Base-by-base conservation (phyloP, 2,113 vertebrate genomes). In the Mionectes macconnelli region DNA sequence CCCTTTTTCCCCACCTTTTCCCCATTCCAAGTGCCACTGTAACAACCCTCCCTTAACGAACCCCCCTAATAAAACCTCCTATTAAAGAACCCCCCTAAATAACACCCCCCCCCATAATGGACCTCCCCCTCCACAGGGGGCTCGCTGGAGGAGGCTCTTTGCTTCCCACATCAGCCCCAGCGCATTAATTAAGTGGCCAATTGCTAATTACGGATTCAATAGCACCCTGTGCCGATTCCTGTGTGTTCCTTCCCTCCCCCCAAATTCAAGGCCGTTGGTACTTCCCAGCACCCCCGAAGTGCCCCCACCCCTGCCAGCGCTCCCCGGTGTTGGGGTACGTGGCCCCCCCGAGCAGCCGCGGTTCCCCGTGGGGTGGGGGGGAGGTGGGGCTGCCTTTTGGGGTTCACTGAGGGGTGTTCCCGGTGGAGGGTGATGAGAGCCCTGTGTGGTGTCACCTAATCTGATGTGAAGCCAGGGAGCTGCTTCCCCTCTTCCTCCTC, bases 41-140 rank as follows among this genome's bases (percentile, higher is more conserved):
- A 53, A 66, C 6, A 27, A 35, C 19, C 5, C 28, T 5, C 39
- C 8, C 7, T 0, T n/a, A 25, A 59, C 2, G 0, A 35, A 8
- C 27, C 22, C 31, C 6, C 14, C 33, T 21, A 24, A 10, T 14
- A 57, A 59, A 59, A 22, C 56, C 56, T 59, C n/a, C 56, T 59
- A 9, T 35, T 25, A 59, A 35, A 16, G 56, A 57, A 35, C 22
- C 9, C 57, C 35, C 57, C 15, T 59, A 37, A 59, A 35, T 35
- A 59, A 59, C 57, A 59, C 15, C 5, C 13, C 22, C 30, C 56
- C 14, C 14, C 16, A 10, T 16, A 55, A 55, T 0, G 7, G 40
- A 21, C 13, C 4, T 5, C 4, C 49, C 14, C 40, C 7, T 3
- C 3, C 15, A n/a, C 27, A 3, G 22, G 19, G 30, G 4, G 20